phyloP scores from a whole-genome alignment of 2,113 vertebrate species.

The Micronycteris hirsuta region DNA sequence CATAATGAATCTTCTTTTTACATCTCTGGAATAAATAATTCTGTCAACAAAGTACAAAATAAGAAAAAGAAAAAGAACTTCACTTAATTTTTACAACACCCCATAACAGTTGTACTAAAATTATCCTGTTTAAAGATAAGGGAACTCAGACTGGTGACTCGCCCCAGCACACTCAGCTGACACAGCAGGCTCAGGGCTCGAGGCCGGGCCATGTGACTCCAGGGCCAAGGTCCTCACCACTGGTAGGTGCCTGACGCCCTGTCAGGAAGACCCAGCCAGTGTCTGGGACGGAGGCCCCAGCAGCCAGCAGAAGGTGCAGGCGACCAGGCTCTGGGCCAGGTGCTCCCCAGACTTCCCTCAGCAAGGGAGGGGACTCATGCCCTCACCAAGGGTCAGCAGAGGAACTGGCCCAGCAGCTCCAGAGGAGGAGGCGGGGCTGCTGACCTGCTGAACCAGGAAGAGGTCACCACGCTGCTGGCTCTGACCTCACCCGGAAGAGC shows the following conservation, averaged over 20 bases:
- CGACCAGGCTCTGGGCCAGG: background rate
- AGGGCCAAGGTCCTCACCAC: background rate
- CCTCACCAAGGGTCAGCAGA: background rate
- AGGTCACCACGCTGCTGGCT: background rate
- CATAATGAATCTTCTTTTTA: background rate
- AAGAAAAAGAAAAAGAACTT: background rate
- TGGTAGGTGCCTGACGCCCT: background rate
- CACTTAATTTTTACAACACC: background rate
- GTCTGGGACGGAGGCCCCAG: background rate
- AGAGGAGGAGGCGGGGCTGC: background rate
- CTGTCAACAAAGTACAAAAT: background rate
- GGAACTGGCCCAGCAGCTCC: background rate
- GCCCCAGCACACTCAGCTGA: background rate
- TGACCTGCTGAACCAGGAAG: background rate
- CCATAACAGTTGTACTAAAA: background rate
- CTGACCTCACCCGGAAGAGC: too few relatives aligned
- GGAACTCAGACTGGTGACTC: background rate
- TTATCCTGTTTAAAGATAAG: background rate
- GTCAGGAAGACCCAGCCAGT: background rate
- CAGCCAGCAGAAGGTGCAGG: background rate
- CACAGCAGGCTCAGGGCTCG: background rate
- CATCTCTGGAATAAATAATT: background rate
- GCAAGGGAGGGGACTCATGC: rapidly evolving
- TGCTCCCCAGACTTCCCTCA: background rate
- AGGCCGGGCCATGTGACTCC: background rate